Evolutionary conservation across 2,888 invertebrate species (phyloP), one percentile per base, ranked within the genome.

Genomic region (Callimorpha dominula): DNA sequence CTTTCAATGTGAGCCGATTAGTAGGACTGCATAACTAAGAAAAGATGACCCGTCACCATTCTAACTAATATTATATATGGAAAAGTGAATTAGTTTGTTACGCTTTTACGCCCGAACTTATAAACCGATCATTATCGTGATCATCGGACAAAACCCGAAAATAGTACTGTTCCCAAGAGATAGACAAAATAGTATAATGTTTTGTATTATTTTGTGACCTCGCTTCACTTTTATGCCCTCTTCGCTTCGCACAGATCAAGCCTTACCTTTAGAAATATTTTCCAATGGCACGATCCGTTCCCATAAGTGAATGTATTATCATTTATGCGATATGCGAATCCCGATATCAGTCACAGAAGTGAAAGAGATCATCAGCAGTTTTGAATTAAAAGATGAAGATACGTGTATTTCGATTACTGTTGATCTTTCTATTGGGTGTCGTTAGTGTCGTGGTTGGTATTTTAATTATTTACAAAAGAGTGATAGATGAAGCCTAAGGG

Each of bases 401-500:
- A 42, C 43, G 20, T 0, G 54, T 68, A 15, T 15, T 15, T 43
- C n/a, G 42, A 54, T n/a, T n/a, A 12, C 14, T 68, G 0, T 5
- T 67, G 4, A 4, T 68, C 42, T 14, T 68, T 57, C 4, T 68
- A 43, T 14, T 68, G 9, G 8, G 54, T 43, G 54, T 42, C 12
- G 11, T 54, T 54, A 9, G 54, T 68, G 20, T 43, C 14, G 43
- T 43, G 67, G 67, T 68, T 14, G n/a, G 67, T 67, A 52, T 40
- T 31, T n/a, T 11, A 17, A 50, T 7, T 17, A n/a, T 43, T 14
- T 20, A 57, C 1, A 40, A 52, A 31, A 9, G 20, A 42, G 12
- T n/a, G 11, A 4, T 9, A 65, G 15, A 31, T 4, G 5, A 0
- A 2, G 17, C 12, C 40, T 11, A 52, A 66, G 17, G 12, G 4